These are phyloP conservation scores for Parelbella ahira DNA, from an alignment of 2,888 invertebrate species.

Conservation along the genomic window DNA sequence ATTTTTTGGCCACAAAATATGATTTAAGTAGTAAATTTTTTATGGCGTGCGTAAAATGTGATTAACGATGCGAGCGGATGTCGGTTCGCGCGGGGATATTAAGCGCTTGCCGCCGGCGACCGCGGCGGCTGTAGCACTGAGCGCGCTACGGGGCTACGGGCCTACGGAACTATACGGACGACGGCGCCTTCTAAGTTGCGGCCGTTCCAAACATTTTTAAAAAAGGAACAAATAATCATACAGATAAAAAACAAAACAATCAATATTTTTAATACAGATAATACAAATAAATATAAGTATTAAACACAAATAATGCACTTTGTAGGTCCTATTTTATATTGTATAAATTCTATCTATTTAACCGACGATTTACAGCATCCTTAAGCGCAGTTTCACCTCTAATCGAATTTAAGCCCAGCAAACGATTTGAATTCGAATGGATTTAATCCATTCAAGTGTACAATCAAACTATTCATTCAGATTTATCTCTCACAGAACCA, in stretches of 20 bases:
- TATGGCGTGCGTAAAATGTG: constrained; percentile 57
- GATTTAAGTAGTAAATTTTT: constrained; percentile 47
- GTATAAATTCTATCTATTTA: not conserved
- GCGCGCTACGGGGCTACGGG: constrained; percentile 34
- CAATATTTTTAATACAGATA: too few species aligned
- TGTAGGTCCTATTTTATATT: too few species aligned
- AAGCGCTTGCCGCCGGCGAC: constrained; percentile 47
- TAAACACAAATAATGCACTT: too few species aligned
- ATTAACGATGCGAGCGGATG: constrained; percentile 58
- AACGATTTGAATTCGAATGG: not conserved
- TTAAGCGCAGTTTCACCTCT: not conserved
- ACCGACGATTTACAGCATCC: not conserved
- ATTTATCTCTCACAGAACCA: not conserved
- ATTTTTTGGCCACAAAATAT: constrained; percentile 30
- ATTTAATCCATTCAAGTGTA: constrained; percentile 1
- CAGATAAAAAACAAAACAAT: not conserved
- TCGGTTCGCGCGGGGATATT: constrained; percentile 42
- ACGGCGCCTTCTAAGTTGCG: too few species aligned
- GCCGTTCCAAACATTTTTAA: too few species aligned
- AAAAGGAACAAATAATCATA: not conserved
- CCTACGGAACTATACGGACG: not conserved
- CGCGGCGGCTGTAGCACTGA: constrained; percentile 58
- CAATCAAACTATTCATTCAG: constrained; percentile 2
- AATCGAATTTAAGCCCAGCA: constrained; percentile 2
- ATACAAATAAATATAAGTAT: too few species aligned